A percentile compares a stretch with the other conserved stretches of the same genome.
Conservation (phyloP, 2,797 vertebrate species). For the Clamator glandarius region DNA sequence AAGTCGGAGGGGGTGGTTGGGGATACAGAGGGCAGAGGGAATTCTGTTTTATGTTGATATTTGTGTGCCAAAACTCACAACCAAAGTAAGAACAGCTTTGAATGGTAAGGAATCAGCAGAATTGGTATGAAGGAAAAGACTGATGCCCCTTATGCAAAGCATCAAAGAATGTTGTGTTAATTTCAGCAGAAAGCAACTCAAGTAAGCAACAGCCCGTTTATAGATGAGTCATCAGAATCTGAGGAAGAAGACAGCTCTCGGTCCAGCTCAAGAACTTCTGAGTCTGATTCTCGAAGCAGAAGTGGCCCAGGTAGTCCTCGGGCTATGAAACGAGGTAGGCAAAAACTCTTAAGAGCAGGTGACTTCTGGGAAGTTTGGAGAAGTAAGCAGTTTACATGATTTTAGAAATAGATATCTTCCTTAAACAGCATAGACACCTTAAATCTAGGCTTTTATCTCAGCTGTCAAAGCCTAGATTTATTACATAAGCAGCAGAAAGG, state of each 20-base stretch:
- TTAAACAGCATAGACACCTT: not conserved
- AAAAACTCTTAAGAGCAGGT: not conserved
- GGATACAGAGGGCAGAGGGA: not conserved
- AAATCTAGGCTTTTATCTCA: not conserved
- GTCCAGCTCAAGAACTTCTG: slow-evolving; percentile 86
- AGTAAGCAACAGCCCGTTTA: slow-evolving; percentile 89
- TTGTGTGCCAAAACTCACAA: slow-evolving; percentile 41
- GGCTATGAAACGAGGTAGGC: slow-evolving; percentile 91
- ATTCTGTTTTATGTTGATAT: not conserved
- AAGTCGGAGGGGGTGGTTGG: not conserved
- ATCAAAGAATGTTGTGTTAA: slow-evolving; percentile 27
- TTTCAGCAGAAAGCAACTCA: slow-evolving; percentile 91
- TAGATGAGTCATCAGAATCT: slow-evolving; percentile 90
- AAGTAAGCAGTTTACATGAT: not conserved
- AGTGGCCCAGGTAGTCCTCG: slow-evolving; percentile 87
- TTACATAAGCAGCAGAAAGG: not conserved
- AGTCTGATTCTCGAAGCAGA: slow-evolving; percentile 84
- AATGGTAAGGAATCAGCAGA: not conserved
- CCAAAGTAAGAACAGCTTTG: not conserved
- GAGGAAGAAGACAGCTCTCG: slow-evolving; percentile 90
- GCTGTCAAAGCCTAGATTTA: not conserved
- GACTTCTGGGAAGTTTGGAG: not conserved
- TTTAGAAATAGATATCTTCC: not conserved
- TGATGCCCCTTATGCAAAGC: not conserved
- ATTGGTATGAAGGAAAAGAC: not conserved